phyloP scores from a whole-genome alignment of 2,797 vertebrate species.

The Xiphorhynchus erythropygius region DNA sequence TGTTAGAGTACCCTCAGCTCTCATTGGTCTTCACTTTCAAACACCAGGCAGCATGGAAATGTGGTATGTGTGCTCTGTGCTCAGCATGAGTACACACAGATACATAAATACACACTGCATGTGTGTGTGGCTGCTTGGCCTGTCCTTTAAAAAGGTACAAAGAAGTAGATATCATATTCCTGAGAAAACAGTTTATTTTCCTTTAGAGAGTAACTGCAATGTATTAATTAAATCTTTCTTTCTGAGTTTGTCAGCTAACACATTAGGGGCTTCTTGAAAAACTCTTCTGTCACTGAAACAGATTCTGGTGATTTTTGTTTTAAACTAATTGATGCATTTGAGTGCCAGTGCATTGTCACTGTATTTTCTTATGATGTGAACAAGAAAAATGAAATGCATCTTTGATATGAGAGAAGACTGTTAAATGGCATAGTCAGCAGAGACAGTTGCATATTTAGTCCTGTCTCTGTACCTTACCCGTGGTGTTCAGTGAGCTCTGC shows the following conservation, averaged over 20 bases:
- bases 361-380: not conserved
- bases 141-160: not conserved
- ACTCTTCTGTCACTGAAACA: not conserved
- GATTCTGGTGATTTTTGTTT: not conserved
- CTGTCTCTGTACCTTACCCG: not conserved
- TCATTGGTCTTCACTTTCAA: not conserved
- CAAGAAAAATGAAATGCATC: not conserved
- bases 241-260: not conserved
- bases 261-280: not conserved
- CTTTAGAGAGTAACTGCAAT: not conserved
- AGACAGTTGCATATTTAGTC: not conserved
- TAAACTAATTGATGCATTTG: not conserved
- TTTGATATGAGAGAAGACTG: not conserved
- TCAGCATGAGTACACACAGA: not conserved
- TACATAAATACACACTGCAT: rapidly evolving
- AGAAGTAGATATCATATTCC: not conserved
- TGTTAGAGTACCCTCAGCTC: not conserved
- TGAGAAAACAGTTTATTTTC: not conserved
- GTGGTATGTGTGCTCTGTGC: not conserved
- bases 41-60: not conserved
- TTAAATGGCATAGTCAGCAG: not conserved
- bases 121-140: not conserved
- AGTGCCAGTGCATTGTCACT: not conserved
- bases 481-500: not conserved
- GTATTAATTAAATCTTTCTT: not conserved